Percentiles rank a stretch among this genome's conserved stretches.
Conservation (phyloP, 2,113 vertebrate species). For the Dasyornis broadbenti region DNA sequence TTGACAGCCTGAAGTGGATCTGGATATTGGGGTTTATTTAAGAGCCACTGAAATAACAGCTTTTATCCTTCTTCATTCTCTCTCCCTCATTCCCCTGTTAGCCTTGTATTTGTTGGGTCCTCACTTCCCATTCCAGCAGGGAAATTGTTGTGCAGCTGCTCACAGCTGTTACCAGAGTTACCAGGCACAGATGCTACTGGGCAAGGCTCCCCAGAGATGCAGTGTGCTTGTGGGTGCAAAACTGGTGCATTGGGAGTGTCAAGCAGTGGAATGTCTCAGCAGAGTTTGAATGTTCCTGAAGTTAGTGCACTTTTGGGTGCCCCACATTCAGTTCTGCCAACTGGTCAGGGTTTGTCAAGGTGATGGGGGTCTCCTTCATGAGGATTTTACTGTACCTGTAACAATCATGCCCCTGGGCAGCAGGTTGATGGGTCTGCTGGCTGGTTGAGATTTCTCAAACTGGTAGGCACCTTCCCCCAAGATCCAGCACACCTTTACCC, state of each 20-base stretch:
- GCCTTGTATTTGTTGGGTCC: fast-evolving
- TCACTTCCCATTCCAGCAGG: not conserved
- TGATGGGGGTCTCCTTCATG: not conserved
- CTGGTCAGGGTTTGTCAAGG: not conserved
- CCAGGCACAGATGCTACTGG: not conserved
- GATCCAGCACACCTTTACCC: not conserved
- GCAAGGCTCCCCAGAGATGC: not conserved
- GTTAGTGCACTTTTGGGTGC: fast-evolving
- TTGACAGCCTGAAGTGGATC: not conserved
- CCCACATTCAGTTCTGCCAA: not conserved
- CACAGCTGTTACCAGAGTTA: too few relatives aligned
- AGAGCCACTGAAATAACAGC: not conserved
- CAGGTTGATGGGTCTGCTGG: not conserved
- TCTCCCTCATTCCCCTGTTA: not conserved
- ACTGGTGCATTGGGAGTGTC: not conserved
- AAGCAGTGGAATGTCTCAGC: not conserved
- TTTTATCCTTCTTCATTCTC: not conserved
- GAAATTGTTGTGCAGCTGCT: not conserved
- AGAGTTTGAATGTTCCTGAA: not conserved
- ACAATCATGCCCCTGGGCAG: fast-evolving
- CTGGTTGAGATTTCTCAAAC: not conserved
- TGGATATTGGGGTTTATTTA: not conserved
- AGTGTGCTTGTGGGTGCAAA: not conserved
- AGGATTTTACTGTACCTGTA: not conserved
- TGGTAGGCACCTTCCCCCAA: not conserved